A percentile compares a stretch with the other conserved stretches of the same genome.
Evolutionary conservation across 2,113 vertebrate species (phyloP).

Genomic region (Rhynchopsitta pachyrhyncha): DNA sequence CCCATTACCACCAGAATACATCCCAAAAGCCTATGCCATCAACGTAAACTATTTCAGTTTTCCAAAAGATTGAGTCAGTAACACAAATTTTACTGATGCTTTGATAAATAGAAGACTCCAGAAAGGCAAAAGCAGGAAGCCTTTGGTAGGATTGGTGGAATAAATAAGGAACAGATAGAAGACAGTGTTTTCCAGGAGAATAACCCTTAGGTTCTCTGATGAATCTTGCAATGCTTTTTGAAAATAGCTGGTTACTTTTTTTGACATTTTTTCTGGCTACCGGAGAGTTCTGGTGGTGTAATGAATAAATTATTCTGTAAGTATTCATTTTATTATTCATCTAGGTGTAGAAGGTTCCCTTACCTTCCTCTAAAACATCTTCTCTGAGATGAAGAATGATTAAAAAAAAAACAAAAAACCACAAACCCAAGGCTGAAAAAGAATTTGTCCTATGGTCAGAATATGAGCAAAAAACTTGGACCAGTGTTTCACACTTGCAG

Average conservation of each 20-base stretch:
- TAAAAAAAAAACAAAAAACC: not conserved
- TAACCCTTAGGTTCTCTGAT: not conserved
- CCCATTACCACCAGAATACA: fast-evolving
- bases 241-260: not conserved
- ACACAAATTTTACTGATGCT: not conserved
- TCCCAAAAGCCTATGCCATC: not conserved
- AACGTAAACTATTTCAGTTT: not conserved
- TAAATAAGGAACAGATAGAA: not conserved
- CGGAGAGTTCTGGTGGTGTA: not conserved
- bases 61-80: not conserved
- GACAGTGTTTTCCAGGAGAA: not conserved
- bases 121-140: not conserved
- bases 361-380: not conserved
- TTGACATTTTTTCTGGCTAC: not conserved
- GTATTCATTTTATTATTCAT: not conserved
- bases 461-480: not conserved
- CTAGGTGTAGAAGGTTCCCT: not conserved
- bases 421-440: not conserved
- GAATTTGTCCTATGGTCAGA: not conserved
- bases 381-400: not conserved
- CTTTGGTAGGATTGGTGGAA: not conserved
- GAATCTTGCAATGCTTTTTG: not conserved
- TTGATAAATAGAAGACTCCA: not conserved
- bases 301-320: not conserved
- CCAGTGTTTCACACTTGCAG: not conserved